Percentiles rank a stretch among this genome's conserved stretches.
phyloP scores from a whole-genome alignment of 2,888 invertebrate species.

The Leptogaster cylindrica region DNA sequence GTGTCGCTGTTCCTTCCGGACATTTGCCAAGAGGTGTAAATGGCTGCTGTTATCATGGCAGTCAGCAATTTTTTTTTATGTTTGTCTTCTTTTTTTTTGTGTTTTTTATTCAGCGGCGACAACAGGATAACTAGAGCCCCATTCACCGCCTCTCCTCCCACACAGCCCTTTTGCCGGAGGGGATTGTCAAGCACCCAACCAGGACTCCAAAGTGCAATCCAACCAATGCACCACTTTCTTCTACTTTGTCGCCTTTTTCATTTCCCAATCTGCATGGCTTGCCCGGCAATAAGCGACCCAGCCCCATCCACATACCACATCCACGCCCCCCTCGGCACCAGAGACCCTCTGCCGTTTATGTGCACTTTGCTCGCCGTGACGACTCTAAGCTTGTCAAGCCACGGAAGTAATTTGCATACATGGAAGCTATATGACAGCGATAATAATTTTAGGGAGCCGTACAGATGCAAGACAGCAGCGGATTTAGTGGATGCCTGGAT shows the following conservation, averaged over 20 bases:
- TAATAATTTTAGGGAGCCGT: conserved; percentile 33
- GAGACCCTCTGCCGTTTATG: not conserved
- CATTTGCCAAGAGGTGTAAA: conserved; percentile 26
- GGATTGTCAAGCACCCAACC: conserved; percentile 8
- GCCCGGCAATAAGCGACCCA: not conserved
- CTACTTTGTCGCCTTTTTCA: conserved; percentile 22
- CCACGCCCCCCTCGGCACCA: not conserved
- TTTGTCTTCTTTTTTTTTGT: too few relatives aligned
- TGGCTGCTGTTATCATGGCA: conserved; percentile 21
- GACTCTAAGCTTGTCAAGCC: conserved; percentile 18
- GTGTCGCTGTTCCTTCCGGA: not conserved
- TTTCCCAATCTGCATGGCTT: conserved; percentile 17
- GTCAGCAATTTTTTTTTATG: conserved; percentile 36
- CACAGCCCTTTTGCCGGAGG: not conserved
- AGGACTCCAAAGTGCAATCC: conserved; percentile 13
- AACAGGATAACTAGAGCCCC: conserved; percentile 14
- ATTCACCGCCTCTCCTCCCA: not conserved
- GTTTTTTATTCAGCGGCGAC: too few relatives aligned
- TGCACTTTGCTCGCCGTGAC: conserved; percentile 17
- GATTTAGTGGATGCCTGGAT: conserved; percentile 3
- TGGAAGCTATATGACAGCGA: conserved; percentile 30
- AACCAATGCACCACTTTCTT: conserved; percentile 36
- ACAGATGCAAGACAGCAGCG: conserved; percentile 12
- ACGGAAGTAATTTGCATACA: conserved; percentile 42
- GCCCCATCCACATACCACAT: too few relatives aligned